Base-by-base conservation (phyloP, 2,888 invertebrate species). In the Drosophila algonquin region DNA sequence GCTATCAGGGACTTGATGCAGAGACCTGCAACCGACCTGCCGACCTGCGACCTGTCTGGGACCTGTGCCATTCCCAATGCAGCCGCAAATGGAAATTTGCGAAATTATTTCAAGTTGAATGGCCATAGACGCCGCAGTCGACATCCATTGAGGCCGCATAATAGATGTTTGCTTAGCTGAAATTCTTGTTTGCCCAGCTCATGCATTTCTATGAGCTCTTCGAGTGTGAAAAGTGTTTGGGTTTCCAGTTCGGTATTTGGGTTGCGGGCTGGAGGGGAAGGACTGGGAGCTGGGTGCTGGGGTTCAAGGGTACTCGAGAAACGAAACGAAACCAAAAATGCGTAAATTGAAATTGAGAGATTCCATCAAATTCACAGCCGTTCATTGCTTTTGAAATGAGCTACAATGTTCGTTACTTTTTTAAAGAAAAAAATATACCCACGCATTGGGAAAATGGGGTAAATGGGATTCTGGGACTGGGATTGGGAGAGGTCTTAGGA, bases 321-420 rank as follows among this genome's bases (percentile, higher is more conserved):
- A 73, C 51, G 47, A 68, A 75, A 68, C 21, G 51, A 55, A 81
- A 81, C 63, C 60, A 70, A 82, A 79, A 79, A 75, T 64, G 69
- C 71, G 55, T 71, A 75, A 84, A 81, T 69, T 74, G 60, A 84
- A 83, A 87, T 72, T 81, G 76, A 75, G 56, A 81, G 72, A 78
- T 85, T 89, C 80, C 87, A 89, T 88, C 88, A 86, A 90, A 87
- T 90, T 90, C 90, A 90, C 90, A 90, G 90, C 90, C 90, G 84
- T 91, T 90, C 82, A 89, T 90, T 91, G 90, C 90, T 91, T 90
- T 89, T 89, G 79, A 90, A 90, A 91, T 90, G 90, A 90, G 90
- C 90, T 90, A 80, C 88, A 88, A 88, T 87, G 89, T 84, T 86
- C 87, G 85, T 89, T 87, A 81, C 76, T 75, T 81, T 81, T 68